Evolutionary conservation across 53 echinoderm and acorn worm species (phyloP).

Genomic region (Echinarachnius parma): DNA sequence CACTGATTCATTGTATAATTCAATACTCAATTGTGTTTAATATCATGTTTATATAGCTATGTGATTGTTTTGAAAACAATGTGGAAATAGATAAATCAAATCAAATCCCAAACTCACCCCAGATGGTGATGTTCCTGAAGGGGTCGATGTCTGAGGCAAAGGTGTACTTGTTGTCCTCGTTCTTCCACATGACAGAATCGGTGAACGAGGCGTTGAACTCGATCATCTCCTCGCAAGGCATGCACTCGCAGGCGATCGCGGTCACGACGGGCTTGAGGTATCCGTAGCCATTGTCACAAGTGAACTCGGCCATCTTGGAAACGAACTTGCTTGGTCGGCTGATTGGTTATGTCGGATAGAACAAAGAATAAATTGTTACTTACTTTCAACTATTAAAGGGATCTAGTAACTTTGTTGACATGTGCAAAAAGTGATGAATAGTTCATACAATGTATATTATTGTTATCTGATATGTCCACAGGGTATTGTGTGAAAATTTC

Average conservation of each 20-base stretch:
- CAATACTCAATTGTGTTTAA: too few relatives aligned
- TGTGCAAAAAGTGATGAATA: too few relatives aligned
- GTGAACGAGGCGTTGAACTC: slow-evolving; percentile 64
- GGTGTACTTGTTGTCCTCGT: slow-evolving; percentile 30
- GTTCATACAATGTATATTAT: too few relatives aligned
- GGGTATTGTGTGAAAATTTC: too few relatives aligned
- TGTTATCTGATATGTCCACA: too few relatives aligned
- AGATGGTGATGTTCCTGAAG: slow-evolving; percentile 39
- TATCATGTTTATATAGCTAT: too few relatives aligned
- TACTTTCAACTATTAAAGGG: too few relatives aligned
- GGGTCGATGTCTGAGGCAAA: background rate
- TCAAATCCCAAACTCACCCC: slow-evolving; percentile 53
- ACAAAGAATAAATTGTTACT: too few relatives aligned
- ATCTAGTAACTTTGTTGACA: too few relatives aligned
- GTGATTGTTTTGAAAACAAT: too few relatives aligned
- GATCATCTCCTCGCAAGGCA: slow-evolving; percentile 80
- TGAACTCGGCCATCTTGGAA: slow-evolving; percentile 83
- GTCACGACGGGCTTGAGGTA: slow-evolving; percentile 70
- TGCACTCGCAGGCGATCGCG: slow-evolving; percentile 77
- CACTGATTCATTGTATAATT: too few relatives aligned
- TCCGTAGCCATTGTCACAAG: slow-evolving; percentile 75
- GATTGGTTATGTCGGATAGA: slow-evolving; percentile 3
- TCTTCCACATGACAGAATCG: slow-evolving; percentile 61
- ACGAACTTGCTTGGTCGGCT: slow-evolving; percentile 81
- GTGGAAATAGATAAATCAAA: too few relatives aligned